Conservation (phyloP, 2,888 invertebrate species). For the Atrina japonica region DNA sequence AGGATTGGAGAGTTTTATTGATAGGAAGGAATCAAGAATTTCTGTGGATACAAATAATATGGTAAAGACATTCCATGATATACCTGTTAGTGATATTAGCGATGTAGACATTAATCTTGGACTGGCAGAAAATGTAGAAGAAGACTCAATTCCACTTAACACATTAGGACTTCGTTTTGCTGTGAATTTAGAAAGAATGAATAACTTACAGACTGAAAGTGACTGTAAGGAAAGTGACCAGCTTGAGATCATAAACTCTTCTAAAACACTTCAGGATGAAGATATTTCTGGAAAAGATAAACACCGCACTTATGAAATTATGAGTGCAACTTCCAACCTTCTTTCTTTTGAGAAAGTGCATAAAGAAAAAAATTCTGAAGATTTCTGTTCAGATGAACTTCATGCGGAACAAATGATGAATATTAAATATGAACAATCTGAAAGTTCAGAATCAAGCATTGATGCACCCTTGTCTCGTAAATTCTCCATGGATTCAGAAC, state of each 20-base stretch:
- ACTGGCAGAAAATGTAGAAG: no score
- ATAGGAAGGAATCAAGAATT: constrained; percentile 11
- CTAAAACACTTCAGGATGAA: no score
- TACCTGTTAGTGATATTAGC: no score
- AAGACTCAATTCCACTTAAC: no score
- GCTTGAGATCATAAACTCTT: no score
- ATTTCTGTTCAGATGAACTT: not conserved
- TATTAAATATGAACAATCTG: constrained; percentile 15
- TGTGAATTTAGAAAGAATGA: no score
- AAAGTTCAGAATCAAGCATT: constrained; percentile 13
- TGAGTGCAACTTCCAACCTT: constrained; percentile 32
- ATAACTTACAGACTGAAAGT: no score
- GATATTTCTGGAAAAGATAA: not conserved
- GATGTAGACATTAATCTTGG: no score
- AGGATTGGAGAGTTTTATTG: constrained; percentile 8
- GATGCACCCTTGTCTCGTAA: not conserved
- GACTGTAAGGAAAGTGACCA: no score
- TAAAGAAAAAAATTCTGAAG: constrained; percentile 9
- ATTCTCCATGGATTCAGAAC: constrained; percentile 7
- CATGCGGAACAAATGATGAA: not conserved
- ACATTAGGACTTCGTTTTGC: no score
- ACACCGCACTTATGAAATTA: constrained; percentile 20
- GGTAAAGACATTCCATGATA: no score
- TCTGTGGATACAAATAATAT: not conserved
- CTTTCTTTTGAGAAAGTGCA: constrained; percentile 18